A percentile compares a stretch with the other conserved stretches of the same genome.
phyloP scores from a whole-genome alignment of 2,113 vertebrate species.

The Microcebus ravelobensis region DNA sequence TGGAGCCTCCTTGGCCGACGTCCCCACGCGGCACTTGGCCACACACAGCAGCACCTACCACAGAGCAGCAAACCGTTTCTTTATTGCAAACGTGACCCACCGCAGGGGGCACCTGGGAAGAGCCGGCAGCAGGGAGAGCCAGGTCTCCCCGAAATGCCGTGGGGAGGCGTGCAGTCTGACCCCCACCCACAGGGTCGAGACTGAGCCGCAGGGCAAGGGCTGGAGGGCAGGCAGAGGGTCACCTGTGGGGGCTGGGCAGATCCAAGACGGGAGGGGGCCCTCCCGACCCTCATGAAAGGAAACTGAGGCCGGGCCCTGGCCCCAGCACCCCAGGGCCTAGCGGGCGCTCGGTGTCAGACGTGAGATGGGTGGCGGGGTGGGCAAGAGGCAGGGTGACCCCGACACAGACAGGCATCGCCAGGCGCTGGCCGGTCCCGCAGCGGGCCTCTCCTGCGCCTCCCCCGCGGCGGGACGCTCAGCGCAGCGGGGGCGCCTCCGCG shows the following conservation, averaged over 20 bases:
- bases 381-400: neutral
- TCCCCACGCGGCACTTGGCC: neutral
- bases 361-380: neutral
- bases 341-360: neutral
- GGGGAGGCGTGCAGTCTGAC: neutral
- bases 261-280: fast-evolving
- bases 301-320: fast-evolving
- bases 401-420: neutral
- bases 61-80: neutral
- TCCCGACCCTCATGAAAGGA: fast-evolving
- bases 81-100: neutral
- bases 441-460: neutral
- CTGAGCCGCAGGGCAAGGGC: neutral
- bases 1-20: neutral
- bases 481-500: constrained; percentile 52
- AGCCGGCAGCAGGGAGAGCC: too few relatives aligned
- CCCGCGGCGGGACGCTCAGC: constrained; percentile 13
- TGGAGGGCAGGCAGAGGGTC: neutral
- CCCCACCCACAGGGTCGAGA: neutral
- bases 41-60: too few relatives aligned
- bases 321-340: fast-evolving
- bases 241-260: too few relatives aligned
- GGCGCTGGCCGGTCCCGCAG: constrained; percentile 25
- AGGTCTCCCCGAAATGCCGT: neutral
- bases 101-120: neutral